Evolutionary conservation across 2,888 invertebrate species (phyloP).

Genomic region (Harpagoxenus sublaevis): DNA sequence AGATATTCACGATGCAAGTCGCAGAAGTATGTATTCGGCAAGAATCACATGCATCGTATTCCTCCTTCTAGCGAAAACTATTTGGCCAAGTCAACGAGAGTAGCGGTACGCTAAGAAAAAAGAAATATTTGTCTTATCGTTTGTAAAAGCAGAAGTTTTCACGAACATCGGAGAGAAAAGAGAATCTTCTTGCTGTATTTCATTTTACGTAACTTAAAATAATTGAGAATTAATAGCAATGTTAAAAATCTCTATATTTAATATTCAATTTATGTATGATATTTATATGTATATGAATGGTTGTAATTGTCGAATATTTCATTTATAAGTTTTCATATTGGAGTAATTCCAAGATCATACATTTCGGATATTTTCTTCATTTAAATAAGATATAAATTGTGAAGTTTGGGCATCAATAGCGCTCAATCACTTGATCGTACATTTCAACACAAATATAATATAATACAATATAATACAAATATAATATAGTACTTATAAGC

Average conservation of each 20-base stretch:
- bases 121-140: conserved; percentile 39
- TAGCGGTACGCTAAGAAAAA: conserved; percentile 11
- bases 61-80: conserved; percentile 57
- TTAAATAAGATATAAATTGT: neutral
- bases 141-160: conserved; percentile 7
- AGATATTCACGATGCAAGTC: conserved; percentile 66
- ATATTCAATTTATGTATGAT: neutral
- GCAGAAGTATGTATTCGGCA: conserved; percentile 64
- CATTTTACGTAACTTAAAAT: neutral
- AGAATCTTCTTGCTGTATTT: neutral
- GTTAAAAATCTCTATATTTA: neutral
- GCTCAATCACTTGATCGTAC: neutral
- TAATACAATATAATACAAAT: neutral
- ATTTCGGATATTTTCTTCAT: neutral
- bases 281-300: neutral
- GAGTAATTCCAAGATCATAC: neutral
- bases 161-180: neutral
- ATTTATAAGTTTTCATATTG: neutral
- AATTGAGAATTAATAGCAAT: neutral
- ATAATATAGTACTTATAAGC: neutral
- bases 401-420: neutral
- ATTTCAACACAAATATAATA: neutral
- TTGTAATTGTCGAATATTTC: neutral
- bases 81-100: conserved; percentile 50
- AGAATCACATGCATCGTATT: conserved; percentile 60